Conservation (phyloP, 2,797 vertebrate genomes). For the Mionectes olivaceus region DNA sequence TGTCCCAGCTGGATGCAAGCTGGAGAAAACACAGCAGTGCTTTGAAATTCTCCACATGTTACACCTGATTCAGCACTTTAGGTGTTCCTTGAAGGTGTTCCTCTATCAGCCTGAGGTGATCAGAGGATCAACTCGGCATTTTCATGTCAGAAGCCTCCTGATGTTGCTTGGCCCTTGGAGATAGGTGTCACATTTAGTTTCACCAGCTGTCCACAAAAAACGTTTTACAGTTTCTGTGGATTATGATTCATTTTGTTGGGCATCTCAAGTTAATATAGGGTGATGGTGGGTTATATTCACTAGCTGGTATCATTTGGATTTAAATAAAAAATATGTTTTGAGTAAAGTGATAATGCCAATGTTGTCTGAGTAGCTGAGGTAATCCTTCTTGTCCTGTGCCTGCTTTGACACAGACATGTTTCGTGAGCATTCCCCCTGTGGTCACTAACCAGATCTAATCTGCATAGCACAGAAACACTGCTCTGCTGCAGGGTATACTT, state of each 20-base stretch:
- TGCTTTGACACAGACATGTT: background rate
- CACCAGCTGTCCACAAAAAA: background rate
- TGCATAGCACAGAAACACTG: accelerated
- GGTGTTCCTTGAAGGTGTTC: background rate
- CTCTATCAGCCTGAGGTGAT: background rate
- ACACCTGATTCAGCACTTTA: background rate
- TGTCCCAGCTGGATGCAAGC: background rate
- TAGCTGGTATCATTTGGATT: background rate
- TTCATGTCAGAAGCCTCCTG: background rate
- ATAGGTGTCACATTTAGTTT: background rate
- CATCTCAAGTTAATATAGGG: background rate
- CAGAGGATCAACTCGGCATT: background rate
- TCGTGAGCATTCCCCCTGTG: background rate
- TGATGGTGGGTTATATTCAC: background rate
- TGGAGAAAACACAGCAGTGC: background rate
- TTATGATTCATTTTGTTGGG: background rate
- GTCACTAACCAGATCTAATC: background rate
- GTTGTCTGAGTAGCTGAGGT: background rate
- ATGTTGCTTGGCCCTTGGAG: background rate
- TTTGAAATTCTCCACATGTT: background rate
- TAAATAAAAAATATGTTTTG: background rate
- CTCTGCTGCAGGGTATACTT: background rate
- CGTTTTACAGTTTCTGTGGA: background rate
- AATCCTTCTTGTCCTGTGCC: background rate
- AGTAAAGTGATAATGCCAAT: background rate